phyloP scores from a whole-genome alignment of 2,888 invertebrate genomes.

The Mactromeris polynyma region DNA sequence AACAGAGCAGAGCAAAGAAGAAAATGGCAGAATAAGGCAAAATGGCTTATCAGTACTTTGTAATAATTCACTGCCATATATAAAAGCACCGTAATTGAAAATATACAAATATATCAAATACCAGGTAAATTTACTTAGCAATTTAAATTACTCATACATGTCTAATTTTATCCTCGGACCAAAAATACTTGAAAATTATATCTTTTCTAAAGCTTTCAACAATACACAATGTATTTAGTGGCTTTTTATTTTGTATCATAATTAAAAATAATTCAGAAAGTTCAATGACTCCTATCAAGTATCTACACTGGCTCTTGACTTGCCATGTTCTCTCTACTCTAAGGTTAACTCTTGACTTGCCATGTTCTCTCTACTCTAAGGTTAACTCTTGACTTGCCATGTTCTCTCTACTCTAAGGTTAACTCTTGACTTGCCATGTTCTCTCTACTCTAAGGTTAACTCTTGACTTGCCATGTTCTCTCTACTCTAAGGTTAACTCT shows the following conservation, averaged over 20 bases:
- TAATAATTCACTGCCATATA: not conserved
- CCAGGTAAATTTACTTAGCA: no score
- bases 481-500: not conserved
- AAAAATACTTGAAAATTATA: not conserved
- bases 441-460: not conserved
- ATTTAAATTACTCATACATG: not conserved
- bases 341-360: not conserved
- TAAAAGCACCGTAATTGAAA: no score
- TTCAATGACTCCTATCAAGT: not conserved
- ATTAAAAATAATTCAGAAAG: not conserved
- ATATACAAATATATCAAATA: no score
- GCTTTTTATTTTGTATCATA: not conserved
- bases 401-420: not conserved
- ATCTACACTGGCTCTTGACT: not conserved
- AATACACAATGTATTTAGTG: not conserved
- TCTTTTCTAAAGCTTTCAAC: not conserved
- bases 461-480: not conserved
- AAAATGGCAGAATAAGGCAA: not conserved
- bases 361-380: not conserved
- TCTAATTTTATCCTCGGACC: not conserved
- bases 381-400: not conserved
- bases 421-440: not conserved
- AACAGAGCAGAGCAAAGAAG: not conserved
- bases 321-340: not conserved
- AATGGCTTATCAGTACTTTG: not conserved